Conservation (phyloP, 2,113 vertebrate species). For the Takifugu bimaculatus region DNA sequence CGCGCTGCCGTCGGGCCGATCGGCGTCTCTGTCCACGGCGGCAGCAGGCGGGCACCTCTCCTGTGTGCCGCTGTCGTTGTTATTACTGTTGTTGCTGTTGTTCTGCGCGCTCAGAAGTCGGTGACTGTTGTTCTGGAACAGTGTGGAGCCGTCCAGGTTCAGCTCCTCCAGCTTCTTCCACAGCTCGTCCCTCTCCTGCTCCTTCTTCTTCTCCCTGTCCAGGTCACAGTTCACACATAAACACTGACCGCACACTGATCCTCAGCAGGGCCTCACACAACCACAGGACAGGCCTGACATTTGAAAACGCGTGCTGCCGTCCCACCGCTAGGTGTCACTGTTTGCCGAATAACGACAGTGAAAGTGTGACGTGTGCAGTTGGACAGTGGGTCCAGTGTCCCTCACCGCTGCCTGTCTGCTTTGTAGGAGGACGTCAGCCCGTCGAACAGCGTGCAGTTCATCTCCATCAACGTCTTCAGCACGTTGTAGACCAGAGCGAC, state of each 20-base stretch:
- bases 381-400: background rate
- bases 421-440: conserved; percentile 95
- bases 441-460: conserved; percentile 94
- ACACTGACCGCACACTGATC: background rate
- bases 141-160: conserved; percentile 74
- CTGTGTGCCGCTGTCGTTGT: conserved; percentile 22
- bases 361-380: background rate
- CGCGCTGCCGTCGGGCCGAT: conserved; percentile 14
- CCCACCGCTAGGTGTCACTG: no score
- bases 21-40: conserved; percentile 5
- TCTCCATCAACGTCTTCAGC: conserved; percentile 97
- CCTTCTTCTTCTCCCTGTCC: conserved; percentile 93
- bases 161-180: conserved; percentile 92
- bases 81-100: conserved; percentile 67
- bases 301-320: no score
- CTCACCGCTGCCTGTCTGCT: conserved; percentile 89
- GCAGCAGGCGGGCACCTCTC: conserved; percentile 21
- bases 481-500: conserved; percentile 96
- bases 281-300: no score
- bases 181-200: conserved; percentile 93
- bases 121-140: conserved; percentile 83
- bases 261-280: no score
- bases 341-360: background rate
- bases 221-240: background rate
- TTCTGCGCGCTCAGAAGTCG: conserved; percentile 74